Evolutionary conservation across 2,113 vertebrate species (phyloP), one percentile per base, ranked within the genome.

Genomic region (Micronycteris hirsuta): DNA sequence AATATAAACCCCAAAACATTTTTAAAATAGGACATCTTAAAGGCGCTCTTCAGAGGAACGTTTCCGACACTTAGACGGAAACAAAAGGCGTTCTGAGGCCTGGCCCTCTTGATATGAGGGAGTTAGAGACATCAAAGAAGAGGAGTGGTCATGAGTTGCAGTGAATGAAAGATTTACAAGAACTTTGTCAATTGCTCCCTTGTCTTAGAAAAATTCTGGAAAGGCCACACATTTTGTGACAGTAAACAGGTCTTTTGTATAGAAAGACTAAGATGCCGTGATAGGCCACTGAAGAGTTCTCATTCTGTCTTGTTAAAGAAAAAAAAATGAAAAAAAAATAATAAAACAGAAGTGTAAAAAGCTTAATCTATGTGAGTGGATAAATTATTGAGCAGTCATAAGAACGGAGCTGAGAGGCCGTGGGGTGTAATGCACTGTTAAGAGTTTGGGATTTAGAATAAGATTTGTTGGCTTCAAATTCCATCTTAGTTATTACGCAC

Each of bases 181-280:
- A 96, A 91, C 61, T 86, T 86, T 47, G 14, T 96, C 83, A 97
- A 82, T 90, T 88, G 73, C 41, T 68, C 31, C 52, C 19, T 97
- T 96, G 71, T 96, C 76, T 91, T 88, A 15, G 45, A 95, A 86
- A 94, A 73, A 94, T 83, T 89, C 82, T 90, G 67, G 26, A 93
- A 85, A 95, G 67, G 77, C 31, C 52, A 85, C 54, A 84, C 33
- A 85, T 94, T 93, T 89, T 74, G 54, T 85, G 56, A 78, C n/a
- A 80, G 31, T 95, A 81, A 95, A 88, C 22, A 49, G 41, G 65
- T 20, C 45, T 94, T 74, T 93, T 85, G 20, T 93, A n/a, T 49
- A 84, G 56, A 65, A 65, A 26, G 12, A 9, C 36, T 83, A 52
- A n/a, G 47, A 81, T 54, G 14, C 9, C 11, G 0, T 77, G 41